phyloP scores from a whole-genome alignment of 2,113 vertebrate genomes.

The Malaclemys terrapin region DNA sequence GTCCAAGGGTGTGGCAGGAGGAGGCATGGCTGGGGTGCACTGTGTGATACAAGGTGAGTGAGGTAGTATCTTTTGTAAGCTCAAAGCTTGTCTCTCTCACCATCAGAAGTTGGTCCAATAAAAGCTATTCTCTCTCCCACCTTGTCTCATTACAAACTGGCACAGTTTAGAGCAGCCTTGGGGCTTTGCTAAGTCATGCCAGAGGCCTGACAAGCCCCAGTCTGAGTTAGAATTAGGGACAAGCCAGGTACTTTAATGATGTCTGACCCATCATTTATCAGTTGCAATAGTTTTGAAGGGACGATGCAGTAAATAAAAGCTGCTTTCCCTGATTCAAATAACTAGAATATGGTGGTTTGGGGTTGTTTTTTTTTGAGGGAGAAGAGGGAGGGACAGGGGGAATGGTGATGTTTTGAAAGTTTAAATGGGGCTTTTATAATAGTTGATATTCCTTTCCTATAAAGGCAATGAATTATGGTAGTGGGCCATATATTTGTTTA shows the following conservation, averaged over 20 bases:
- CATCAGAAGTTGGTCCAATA: not conserved
- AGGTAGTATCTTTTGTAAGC: not conserved
- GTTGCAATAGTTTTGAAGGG: fast-evolving
- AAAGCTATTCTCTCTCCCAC: not conserved
- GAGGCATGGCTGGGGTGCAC: fast-evolving
- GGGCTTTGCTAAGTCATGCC: not conserved
- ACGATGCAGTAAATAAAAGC: fast-evolving
- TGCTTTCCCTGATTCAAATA: not conserved
- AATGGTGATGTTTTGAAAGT: fast-evolving
- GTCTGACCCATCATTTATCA: fast-evolving
- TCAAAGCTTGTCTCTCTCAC: not conserved
- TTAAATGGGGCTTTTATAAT: not conserved
- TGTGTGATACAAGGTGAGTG: not conserved
- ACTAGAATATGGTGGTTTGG: not conserved
- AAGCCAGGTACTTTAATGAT: not conserved
- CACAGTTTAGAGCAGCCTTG: not conserved
- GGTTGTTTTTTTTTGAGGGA: fast-evolving
- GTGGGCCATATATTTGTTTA: fast-evolving
- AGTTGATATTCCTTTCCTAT: not conserved
- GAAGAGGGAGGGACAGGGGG: not conserved
- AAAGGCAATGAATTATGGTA: fast-evolving
- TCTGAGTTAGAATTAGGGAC: not conserved
- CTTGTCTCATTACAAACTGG: not conserved
- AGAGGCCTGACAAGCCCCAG: not conserved
- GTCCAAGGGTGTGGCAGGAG: not conserved